Evolutionary conservation across 2,113 vertebrate genomes (phyloP), one percentile per base, ranked within the genome.

Genomic region (Bujurquina vittata): DNA sequence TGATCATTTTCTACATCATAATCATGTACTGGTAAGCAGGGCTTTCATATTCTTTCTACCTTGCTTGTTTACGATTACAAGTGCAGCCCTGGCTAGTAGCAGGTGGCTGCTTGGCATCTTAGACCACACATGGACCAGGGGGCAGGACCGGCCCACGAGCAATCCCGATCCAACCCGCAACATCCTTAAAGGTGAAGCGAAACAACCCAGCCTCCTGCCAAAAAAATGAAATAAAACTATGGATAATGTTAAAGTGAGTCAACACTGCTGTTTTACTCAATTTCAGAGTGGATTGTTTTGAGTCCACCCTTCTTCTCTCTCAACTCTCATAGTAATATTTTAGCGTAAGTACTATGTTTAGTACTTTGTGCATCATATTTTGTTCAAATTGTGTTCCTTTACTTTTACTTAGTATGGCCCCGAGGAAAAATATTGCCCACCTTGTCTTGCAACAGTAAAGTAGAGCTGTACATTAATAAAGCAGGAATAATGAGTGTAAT

Each of bases 1-100:
- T 37, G 43, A 69, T 69, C 65, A 69, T 69, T 69, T 69, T 69
- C 65, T 69, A 69, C 40, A 69, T 43, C 65, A 69, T 49, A 69
- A 69, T 29, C 29, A 10, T 20, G 65, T 49, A 29, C 65, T 69
- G 43, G 43, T 69, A 49, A 1, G 43, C 10, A 20, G 49, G 65
- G 65, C 43, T 69, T 49, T 69, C 65, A 49, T 69, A 69, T 69
- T 49, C 40, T 69, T 67, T 49, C 40, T 10, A 69, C 63, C 40
- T 67, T 29, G 63, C 40, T 67, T 69, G 65, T 69, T 69, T 69
- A 69, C 3, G 9, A 29, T 40, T 49, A 69, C 43, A 69, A 23
- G 22, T 20, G 23, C 43, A 69, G 23, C 49, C 43, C 43, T 2
- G 9, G 46, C 65, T 69, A 69, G 15, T 29, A 43, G 65, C 23